Percentiles rank a stretch among this genome's conserved stretches.
phyloP scores from a whole-genome alignment of 1,140 invertebrate species.

The Lordiphosa clarofinis region DNA sequence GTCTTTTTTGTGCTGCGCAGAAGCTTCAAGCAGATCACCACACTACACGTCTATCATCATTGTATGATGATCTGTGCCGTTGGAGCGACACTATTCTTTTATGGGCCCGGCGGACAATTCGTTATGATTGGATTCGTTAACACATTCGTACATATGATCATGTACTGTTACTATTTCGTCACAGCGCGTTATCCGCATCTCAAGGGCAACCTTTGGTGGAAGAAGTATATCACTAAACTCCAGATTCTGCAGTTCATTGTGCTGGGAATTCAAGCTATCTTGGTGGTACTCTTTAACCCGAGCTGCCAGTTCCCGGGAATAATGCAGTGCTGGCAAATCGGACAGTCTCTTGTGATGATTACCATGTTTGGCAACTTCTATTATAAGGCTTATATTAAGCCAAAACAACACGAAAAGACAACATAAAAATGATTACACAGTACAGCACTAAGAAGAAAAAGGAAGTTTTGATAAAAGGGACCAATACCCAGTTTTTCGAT shows the following conservation, averaged over 20 bases:
- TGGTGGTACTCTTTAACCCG: background rate
- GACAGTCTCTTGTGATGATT: background rate
- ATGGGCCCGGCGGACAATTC: slow-evolving; percentile 2
- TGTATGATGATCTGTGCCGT: background rate
- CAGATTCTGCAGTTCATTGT: background rate
- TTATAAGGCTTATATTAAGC: background rate
- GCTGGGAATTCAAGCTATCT: background rate
- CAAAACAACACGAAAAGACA: no score
- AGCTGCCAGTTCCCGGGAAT: background rate
- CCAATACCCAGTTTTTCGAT: no score
- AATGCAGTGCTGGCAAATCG: background rate
- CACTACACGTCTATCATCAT: slow-evolving; percentile 5
- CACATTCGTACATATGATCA: background rate
- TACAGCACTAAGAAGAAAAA: no score
- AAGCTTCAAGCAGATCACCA: slow-evolving; percentile 1
- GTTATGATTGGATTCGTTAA: background rate
- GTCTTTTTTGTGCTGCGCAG: slow-evolving; percentile 1
- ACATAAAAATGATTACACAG: no score
- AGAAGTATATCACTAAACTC: slow-evolving; percentile 1
- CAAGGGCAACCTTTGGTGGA: slow-evolving; percentile 2
- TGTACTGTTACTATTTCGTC: slow-evolving; percentile 2
- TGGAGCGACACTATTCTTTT: background rate
- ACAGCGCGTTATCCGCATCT: background rate
- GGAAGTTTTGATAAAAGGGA: no score
- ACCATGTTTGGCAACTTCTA: background rate